Evolutionary conservation across 1,140 invertebrate genomes (phyloP).

Genomic region (Zaprionus camerounensis): DNA sequence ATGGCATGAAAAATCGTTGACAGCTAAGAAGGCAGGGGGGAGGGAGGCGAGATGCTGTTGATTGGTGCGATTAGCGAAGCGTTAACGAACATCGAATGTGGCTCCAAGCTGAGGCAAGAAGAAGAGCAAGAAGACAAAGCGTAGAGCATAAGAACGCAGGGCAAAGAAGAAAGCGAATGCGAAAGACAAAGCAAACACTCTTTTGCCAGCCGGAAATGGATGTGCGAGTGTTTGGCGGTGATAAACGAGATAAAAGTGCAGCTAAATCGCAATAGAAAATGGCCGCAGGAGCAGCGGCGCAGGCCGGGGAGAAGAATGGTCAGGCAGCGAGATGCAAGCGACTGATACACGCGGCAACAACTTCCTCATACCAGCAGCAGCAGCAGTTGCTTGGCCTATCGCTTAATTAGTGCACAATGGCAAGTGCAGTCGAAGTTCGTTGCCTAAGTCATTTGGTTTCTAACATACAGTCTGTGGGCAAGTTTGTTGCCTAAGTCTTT

Average conservation of each 20-base stretch:
- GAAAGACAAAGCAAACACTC: constrained; percentile 21
- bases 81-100: constrained; percentile 27
- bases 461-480: neutral
- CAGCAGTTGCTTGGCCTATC: constrained; percentile 38
- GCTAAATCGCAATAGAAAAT: constrained; percentile 31
- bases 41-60: neutral
- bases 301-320: constrained; percentile 23
- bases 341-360: constrained; percentile 52
- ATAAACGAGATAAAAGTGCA: constrained; percentile 46
- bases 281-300: neutral
- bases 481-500: constrained; percentile 2
- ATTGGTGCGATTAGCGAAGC: constrained; percentile 35
- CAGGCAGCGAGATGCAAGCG: constrained; percentile 38
- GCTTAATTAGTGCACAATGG: constrained; percentile 65
- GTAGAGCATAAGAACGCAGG: neutral
- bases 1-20: constrained; percentile 34
- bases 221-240: constrained; percentile 31
- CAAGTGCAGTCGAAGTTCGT: constrained; percentile 54
- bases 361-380: constrained; percentile 57
- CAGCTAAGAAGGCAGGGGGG: neutral
- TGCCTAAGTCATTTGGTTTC: neutral
- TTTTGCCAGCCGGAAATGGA: constrained; percentile 43
- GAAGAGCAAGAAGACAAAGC: neutral
- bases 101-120: neutral
- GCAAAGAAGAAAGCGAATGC: neutral